Evolutionary conservation across 2,888 invertebrate species (phyloP), one percentile per base, ranked within the genome.

Genomic region (Rhorus exstirpatorius): DNA sequence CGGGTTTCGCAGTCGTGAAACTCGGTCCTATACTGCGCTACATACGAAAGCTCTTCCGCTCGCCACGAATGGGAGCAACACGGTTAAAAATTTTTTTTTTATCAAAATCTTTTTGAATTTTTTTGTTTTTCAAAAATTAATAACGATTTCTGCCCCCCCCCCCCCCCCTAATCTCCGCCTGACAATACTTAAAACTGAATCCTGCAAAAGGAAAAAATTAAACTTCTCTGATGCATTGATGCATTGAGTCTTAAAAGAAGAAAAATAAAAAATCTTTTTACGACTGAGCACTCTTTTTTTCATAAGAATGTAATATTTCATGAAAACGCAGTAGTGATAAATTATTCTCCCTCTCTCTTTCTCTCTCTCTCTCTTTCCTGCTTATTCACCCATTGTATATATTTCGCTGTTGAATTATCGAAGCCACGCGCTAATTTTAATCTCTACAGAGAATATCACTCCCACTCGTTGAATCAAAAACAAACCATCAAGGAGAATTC

Each of bases 1-100:
- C 51, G 68, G 17, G 2, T 38, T 51, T 68, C 60, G 14, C 60
- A 68, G 51, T 68, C 68, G 24, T 26, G n/a, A n/a, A n/a, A n/a
- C n/a, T n/a, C n/a, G n/a, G n/a, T n/a, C n/a, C n/a, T n/a, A n/a
- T n/a, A n/a, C n/a, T n/a, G n/a, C n/a, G n/a, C n/a, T n/a, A n/a
- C n/a, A n/a, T n/a, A n/a, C n/a, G n/a, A n/a, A n/a, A n/a, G n/a
- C n/a, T n/a, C n/a, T n/a, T n/a, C n/a, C n/a, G n/a, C n/a, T n/a
- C n/a, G n/a, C n/a, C n/a, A n/a, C n/a, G n/a, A n/a, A n/a, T n/a
- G n/a, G n/a, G n/a, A n/a, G n/a, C n/a, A n/a, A n/a, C n/a, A n/a
- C n/a, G n/a, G n/a, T n/a, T n/a, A n/a, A n/a, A n/a, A n/a, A n/a
- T n/a, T n/a, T n/a, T n/a, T n/a, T n/a, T n/a, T n/a, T n/a, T n/a